Percentiles rank a stretch among this genome's conserved stretches.
Conservation (phyloP, 1,140 invertebrate species). For the Eurosta solidaginis region DNA sequence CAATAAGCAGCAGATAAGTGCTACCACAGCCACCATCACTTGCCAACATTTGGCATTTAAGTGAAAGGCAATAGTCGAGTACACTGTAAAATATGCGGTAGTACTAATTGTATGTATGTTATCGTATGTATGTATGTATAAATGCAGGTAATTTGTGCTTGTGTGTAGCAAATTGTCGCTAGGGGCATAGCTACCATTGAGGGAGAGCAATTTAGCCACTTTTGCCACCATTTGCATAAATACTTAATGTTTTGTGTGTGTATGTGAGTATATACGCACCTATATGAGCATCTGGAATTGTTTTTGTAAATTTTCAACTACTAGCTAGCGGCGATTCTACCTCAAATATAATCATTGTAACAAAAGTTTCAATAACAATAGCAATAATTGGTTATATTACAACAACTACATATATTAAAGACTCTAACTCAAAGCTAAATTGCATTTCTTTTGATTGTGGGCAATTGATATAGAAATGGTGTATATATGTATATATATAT, state of each 20-base stretch:
- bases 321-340: neutral
- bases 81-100: too few relatives aligned
- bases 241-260: too few relatives aligned
- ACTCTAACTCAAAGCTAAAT: neutral
- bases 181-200: neutral
- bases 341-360: neutral
- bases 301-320: neutral
- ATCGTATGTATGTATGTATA: too few relatives aligned
- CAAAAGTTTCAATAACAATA: neutral
- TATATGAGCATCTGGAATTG: too few relatives aligned
- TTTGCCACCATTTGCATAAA: neutral
- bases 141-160: neutral
- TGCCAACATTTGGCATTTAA: neutral
- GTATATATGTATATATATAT: too few relatives aligned
- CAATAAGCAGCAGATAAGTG: neutral
- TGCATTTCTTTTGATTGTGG: too few relatives aligned
- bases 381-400: neutral
- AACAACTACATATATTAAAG: too few relatives aligned
- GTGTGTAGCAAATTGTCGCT: slow-evolving; percentile 27
- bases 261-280: too few relatives aligned
- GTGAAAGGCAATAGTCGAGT: neutral
- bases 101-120: too few relatives aligned
- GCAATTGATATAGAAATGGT: too few relatives aligned
- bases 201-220: neutral
- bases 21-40: too few relatives aligned